Base-by-base conservation (phyloP, 1,140 invertebrate species). In the Drosophila repletoides region DNA sequence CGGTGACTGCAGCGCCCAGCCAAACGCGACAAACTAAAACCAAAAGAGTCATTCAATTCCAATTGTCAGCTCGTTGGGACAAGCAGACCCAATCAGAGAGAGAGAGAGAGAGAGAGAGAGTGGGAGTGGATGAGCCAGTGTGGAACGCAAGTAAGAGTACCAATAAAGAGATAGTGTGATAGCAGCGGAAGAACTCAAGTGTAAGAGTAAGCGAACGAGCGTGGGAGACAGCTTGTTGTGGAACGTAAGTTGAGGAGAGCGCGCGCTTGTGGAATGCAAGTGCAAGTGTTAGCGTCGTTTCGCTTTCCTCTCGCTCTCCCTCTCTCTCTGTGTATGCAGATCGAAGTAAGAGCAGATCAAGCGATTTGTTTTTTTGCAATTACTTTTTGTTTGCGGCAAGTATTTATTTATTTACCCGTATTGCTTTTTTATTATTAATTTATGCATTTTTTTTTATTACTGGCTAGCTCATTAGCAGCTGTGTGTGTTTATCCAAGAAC, bases 341-440 rank as follows among this genome's bases (percentile, higher is more conserved):
- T 66, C 36, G 53, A 59, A 33, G 10, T 22, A 22, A 7, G 14
- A 21, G 5, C 19, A 43, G 38, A 15, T 33, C 19, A 38, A 26
- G 51, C 26, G 28, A 34, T 15, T 17, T 12, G 31, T 55, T 53
- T 58, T 66, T 48, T 55, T 51, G 48, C 31, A 52, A 31, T 58
- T 41, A n/a, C n/a, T 53, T 68, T 77, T 53, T 59, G 34, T 38
- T 81, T 58, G 46, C 34, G 31, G n/a, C 33, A 28, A 49, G 58
- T 71, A 70, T 77, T 72, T 58, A 72, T 63, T 59, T 65, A 59
- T 43, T n/a, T n/a, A n/a, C n/a, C n/a, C n/a, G n/a, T n/a, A n/a
- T n/a, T n/a, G n/a, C n/a, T n/a, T n/a, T n/a, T n/a, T n/a, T 65
- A 34, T 66, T 66, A 72, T 73, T 73, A 58, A 77, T 69, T 83